phyloP scores from a whole-genome alignment of 2,888 invertebrate genomes.

The Acanthococcus lagerstroemiae region DNA sequence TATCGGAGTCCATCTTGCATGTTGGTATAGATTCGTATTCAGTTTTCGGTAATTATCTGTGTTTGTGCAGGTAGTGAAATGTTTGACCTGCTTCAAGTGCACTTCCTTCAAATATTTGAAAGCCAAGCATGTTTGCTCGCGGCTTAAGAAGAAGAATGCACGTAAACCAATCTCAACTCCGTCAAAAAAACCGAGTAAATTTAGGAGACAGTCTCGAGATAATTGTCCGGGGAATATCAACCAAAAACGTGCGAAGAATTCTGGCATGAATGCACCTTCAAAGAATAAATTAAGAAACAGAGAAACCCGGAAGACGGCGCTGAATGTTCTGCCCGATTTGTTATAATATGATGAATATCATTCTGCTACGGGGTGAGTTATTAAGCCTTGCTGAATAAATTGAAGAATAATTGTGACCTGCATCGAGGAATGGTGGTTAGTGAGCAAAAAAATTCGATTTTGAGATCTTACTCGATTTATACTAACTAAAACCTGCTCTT shows the following conservation, averaged over 20 bases:
- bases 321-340: not conserved
- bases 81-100: too few relatives aligned
- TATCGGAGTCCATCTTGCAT: not conserved
- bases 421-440: too few relatives aligned
- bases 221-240: too few relatives aligned
- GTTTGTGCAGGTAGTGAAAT: slow-evolving; percentile 10
- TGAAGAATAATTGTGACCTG: too few relatives aligned
- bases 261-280: too few relatives aligned
- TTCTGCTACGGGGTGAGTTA: too few relatives aligned
- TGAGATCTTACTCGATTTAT: not conserved
- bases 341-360: not conserved
- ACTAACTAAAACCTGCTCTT: not conserved
- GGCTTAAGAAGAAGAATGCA: too few relatives aligned
- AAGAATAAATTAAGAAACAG: not conserved
- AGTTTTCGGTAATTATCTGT: not conserved
- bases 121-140: too few relatives aligned
- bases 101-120: too few relatives aligned
- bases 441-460: not conserved
- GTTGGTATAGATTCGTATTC: not conserved
- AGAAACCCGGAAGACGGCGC: not conserved
- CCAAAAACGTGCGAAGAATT: not conserved
- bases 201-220: too few relatives aligned
- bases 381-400: not conserved
- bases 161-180: not conserved
- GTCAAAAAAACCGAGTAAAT: too few relatives aligned